Conservation (phyloP, 2,113 vertebrate species). For the Caranx ignobilis region DNA sequence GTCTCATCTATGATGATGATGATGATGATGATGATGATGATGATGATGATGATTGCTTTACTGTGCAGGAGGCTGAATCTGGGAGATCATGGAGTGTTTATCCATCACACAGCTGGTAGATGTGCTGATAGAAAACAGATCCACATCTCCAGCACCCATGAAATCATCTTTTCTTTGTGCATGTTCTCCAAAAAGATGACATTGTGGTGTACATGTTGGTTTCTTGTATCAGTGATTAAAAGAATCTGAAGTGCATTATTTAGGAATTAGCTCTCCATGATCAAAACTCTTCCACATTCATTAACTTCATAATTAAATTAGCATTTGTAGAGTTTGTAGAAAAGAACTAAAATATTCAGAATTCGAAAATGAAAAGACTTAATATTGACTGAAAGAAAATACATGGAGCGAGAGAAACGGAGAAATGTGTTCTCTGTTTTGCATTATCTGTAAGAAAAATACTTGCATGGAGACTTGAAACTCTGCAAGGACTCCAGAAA, state of each 20-base stretch:
- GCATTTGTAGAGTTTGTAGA: neutral
- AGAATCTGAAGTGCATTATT: neutral
- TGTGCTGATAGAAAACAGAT: neutral
- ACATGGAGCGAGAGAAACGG: neutral
- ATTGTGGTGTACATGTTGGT: neutral
- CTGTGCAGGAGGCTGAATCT: constrained; percentile 15
- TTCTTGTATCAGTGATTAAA: constrained; percentile 1
- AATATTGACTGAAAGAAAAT: neutral
- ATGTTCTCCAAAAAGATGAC: neutral
- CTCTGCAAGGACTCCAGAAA: neutral
- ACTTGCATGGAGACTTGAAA: neutral
- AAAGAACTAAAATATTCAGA: neutral
- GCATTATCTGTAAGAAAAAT: neutral
- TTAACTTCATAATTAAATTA: neutral
- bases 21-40: too few relatives aligned
- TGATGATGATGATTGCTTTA: neutral
- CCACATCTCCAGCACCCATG: neutral
- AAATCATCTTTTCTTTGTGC: neutral
- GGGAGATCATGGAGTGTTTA: constrained; percentile 22
- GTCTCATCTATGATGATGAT: neutral
- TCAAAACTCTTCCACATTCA: neutral
- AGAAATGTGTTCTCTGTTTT: neutral
- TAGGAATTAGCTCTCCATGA: neutral
- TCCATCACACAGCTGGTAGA: constrained; percentile 14
- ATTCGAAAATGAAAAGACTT: neutral